Conservation (phyloP, 2,113 vertebrate species). For the Pipra filicauda region DNA sequence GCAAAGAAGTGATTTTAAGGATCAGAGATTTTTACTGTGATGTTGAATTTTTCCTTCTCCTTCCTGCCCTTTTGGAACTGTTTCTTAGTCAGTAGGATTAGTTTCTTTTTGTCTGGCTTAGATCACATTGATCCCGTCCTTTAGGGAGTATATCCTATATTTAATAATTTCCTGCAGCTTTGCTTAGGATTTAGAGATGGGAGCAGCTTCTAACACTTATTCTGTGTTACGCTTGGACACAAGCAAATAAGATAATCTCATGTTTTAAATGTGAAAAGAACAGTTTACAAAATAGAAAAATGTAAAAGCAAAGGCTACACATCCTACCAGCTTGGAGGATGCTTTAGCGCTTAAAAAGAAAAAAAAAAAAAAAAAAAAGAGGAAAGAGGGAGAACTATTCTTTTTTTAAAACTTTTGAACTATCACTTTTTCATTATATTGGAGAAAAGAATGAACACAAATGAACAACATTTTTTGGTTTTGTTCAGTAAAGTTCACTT, state of each 20-base stretch:
- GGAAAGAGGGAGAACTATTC: not conserved
- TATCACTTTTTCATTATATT: not conserved
- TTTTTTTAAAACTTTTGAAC: not conserved
- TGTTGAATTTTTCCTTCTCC: not conserved
- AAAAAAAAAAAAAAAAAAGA: accelerated
- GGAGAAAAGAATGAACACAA: not conserved
- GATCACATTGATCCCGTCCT: not conserved
- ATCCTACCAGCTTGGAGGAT: not conserved
- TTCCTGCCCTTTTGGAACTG: not conserved
- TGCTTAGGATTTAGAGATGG: not conserved
- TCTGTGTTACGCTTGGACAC: not conserved
- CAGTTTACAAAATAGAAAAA: not conserved
- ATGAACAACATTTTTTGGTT: not conserved
- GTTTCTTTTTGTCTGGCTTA: not conserved
- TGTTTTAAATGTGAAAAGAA: not conserved
- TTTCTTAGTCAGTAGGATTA: not conserved
- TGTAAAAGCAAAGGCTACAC: not conserved
- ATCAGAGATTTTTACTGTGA: not conserved
- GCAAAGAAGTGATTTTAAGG: not conserved
- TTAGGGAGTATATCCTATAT: not conserved
- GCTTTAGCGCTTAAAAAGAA: not conserved
- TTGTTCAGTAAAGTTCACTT: not conserved
- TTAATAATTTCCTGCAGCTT: not conserved
- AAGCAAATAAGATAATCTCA: not conserved
- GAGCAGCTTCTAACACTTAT: not conserved